Conservation (phyloP, 2,113 vertebrate genomes). For the Phodopus roborovskii region DNA sequence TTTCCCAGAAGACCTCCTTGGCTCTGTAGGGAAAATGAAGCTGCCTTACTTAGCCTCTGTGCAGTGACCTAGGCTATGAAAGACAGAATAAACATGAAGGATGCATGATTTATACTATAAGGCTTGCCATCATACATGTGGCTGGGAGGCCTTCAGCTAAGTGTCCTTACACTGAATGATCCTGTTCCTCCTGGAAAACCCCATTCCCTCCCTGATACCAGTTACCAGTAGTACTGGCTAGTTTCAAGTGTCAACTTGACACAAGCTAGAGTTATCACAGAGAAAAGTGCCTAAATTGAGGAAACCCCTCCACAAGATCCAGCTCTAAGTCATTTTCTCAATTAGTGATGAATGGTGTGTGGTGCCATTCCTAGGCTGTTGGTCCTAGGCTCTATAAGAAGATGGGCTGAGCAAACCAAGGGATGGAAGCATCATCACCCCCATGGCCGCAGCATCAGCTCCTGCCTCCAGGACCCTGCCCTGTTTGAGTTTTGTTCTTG, state of each 20-base stretch:
- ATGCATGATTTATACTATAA: background rate
- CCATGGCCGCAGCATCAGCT: background rate
- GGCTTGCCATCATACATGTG: too few species aligned
- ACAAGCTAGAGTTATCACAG: background rate
- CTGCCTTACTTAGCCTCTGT: background rate
- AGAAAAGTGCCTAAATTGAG: background rate
- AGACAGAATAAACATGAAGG: background rate
- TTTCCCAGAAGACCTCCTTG: background rate
- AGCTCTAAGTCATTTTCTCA: background rate
- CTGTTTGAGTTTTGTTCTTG: background rate
- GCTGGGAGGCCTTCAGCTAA: too few species aligned
- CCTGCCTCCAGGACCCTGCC: background rate
- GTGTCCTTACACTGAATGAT: background rate
- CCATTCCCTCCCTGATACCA: too few species aligned
- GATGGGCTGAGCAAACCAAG: background rate
- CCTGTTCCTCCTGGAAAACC: background rate
- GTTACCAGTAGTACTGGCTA: background rate
- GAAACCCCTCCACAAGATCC: background rate
- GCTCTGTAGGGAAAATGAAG: background rate
- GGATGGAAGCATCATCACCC: background rate
- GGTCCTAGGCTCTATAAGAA: background rate
- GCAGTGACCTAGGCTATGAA: background rate
- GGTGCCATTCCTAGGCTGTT: background rate
- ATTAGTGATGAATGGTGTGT: background rate
- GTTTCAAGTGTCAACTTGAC: background rate